phyloP scores from a whole-genome alignment of 2,113 vertebrate species.

The Dromiciops gliroides region DNA sequence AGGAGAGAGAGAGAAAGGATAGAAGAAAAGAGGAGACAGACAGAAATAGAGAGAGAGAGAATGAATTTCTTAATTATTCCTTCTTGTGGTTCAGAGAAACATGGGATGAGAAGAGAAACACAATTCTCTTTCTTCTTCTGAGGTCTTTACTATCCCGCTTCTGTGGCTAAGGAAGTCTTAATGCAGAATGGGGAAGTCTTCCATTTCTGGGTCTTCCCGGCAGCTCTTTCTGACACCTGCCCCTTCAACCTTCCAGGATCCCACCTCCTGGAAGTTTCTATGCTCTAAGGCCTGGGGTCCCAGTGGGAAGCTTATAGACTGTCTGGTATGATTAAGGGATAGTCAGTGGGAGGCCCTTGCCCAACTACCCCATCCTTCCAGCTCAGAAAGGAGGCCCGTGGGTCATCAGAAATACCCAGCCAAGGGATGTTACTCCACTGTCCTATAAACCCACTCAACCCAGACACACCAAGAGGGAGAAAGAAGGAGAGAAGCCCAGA shows the following conservation, averaged over 20 bases:
- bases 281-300: not conserved
- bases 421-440: not conserved
- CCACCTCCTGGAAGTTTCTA: not conserved
- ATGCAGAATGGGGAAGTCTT: too few species aligned
- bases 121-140: not conserved
- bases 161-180: not conserved
- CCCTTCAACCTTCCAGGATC: not conserved
- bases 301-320: not conserved
- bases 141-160: not conserved
- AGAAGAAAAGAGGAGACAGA: not conserved
- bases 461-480: not conserved
- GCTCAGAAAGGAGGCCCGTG: not conserved
- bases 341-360: not conserved
- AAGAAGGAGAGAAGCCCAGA: not conserved
- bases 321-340: not conserved
- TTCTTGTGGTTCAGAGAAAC: not conserved
- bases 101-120: not conserved
- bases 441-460: not conserved
- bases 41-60: fast-evolving
- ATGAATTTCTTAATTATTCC: not conserved
- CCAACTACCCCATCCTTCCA: not conserved
- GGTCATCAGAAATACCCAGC: not conserved
- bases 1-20: not conserved
- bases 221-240: not conserved
- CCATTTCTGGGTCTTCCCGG: not conserved